Evolutionary conservation across 2,797 vertebrate species (phyloP), one percentile per base, ranked within the genome.

Genomic region (Neomorphus geoffroyi): DNA sequence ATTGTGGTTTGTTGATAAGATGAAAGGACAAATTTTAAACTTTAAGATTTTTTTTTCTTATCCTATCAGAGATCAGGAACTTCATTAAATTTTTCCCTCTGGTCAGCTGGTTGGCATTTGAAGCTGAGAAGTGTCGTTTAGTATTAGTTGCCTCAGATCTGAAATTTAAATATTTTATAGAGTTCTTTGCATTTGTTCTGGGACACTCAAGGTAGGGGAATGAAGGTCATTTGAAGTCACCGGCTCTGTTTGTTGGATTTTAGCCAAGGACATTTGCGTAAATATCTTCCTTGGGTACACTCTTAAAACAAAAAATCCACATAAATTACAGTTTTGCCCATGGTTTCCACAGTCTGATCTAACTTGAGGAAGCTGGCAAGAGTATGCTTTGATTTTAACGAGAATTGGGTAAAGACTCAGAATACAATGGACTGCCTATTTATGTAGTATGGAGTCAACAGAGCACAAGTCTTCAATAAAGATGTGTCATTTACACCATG

Each of bases 1-100:
- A 53, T 28, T 93, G 87, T 72, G 66, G 21, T 48, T 86, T 83
- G 70, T 32, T 73, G 77, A 77, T 78, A 73, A 92, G 70, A 90
- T 46, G 51, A 93, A 92, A 95, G 48, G 85, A 88, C 26, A 73
- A n/a, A 92, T 84, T 84, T 88, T 66, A 79, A 92, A 84, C 28
- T 53, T 74, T 14, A 30, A 70, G 85, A 16, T 48, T 46, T 48
- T 74, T 74, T 93, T 88, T 90, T 84, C 23, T 88, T 41, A 46
- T 27, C 27, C 61, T 80, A 41, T 61, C 65, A 73, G 80, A 90
- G 10, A 60, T 60, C 15, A 53, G 27, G 7, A 91, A 17, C 3
- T 4, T 39, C 77, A 54, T 62, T 65, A 89, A 21, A 10, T 69
- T 70, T 93, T 93, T 46, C 30, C 72, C 46, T 72, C 28, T 48